These are phyloP conservation scores for Tinamus guttatus DNA, from an alignment of 2,113 vertebrate genomes.

Conservation along the genomic window DNA sequence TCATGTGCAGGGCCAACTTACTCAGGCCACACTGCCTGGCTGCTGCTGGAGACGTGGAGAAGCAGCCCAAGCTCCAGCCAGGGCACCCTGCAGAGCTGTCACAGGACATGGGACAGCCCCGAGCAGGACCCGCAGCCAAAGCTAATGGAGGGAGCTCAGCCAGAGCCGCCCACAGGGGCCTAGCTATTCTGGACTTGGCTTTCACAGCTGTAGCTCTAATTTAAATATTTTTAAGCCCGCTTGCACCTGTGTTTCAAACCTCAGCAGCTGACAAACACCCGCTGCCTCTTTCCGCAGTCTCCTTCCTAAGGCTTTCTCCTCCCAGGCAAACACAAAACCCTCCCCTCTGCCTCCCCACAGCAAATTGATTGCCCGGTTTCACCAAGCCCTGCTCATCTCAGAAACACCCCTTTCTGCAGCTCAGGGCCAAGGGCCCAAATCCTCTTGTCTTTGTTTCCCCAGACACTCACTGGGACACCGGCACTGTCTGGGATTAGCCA, in stretches of 20 bases:
- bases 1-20: not conserved
- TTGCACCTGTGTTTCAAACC: not conserved
- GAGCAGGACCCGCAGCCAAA: not conserved
- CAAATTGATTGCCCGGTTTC: not conserved
- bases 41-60: not conserved
- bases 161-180: not conserved
- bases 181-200: not conserved
- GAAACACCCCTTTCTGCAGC: not conserved
- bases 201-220: not conserved
- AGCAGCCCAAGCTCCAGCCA: not conserved
- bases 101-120: not conserved
- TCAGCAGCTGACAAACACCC: not conserved
- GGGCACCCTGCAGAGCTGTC: not conserved
- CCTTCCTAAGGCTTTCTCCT: fast-evolving
- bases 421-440: not conserved
- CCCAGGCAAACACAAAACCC: not conserved
- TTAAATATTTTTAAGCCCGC: not conserved
- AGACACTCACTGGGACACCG: fast-evolving
- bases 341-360: not conserved
- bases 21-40: not conserved
- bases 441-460: not conserved
- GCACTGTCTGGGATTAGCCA: not conserved
- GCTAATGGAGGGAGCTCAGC: not conserved
- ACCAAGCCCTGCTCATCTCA: not conserved
- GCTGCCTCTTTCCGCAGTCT: no score